Conservation (phyloP, 2,888 invertebrate species). For the Ormyrus pomaceus region DNA sequence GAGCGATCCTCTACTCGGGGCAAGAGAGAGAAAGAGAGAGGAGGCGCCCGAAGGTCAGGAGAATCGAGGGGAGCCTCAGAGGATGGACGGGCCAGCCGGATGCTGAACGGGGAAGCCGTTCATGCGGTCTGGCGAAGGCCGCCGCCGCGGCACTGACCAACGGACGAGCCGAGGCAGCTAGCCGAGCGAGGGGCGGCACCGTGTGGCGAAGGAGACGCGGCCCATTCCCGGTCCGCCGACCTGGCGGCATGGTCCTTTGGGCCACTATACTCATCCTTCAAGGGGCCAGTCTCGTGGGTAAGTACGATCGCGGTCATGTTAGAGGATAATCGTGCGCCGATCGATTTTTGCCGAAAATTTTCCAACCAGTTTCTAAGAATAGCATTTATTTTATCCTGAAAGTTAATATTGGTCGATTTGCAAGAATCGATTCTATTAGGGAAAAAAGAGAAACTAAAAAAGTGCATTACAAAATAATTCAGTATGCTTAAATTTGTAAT, state of each 20-base stretch:
- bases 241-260: slow-evolving; percentile 80
- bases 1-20: not conserved
- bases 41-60: no score
- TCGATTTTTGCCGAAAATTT: no score
- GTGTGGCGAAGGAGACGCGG: slow-evolving; percentile 71
- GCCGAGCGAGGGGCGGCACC: slow-evolving; percentile 60
- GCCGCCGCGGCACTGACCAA: slow-evolving; percentile 36
- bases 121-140: slow-evolving; percentile 57
- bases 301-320: slow-evolving; percentile 54
- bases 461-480: no score
- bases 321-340: no score
- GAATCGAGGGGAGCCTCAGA: not conserved
- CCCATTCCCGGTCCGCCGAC: slow-evolving; percentile 76
- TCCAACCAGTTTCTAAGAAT: no score
- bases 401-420: no score
- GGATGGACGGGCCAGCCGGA: slow-evolving; percentile 17
- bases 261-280: slow-evolving; percentile 79
- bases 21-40: no score
- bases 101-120: slow-evolving; percentile 56
- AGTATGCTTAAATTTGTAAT: no score
- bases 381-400: no score
- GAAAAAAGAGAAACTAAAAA: no score
- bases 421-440: no score
- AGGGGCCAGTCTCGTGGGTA: slow-evolving; percentile 79
- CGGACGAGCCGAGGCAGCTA: slow-evolving; percentile 49